Base-by-base conservation (phyloP, 1,140 invertebrate genomes). In the Wiebesia pumilae region DNA sequence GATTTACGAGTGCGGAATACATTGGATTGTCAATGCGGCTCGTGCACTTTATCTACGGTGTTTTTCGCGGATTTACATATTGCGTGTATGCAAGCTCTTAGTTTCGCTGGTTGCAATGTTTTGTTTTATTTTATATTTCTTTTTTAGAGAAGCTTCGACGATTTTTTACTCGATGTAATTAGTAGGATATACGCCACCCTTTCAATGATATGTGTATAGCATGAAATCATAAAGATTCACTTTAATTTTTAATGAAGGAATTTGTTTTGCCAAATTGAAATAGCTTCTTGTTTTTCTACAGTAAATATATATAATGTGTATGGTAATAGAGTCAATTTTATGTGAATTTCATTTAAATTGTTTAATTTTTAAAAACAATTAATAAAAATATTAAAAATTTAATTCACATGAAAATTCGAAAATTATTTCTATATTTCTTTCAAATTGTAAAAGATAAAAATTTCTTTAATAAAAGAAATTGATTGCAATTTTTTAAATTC, bases 21-120 rank as follows among this genome's bases (percentile, higher is more conserved):
- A 69, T 58, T 65, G 83, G 81, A 88, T 88, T 78, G 87, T 43
- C 69, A 69, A 3, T 65, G 88, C 21, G 38, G 27, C 62, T 81
- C 79, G 83, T 89, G 87, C 87, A 88, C 79, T 91, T 73, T 90
- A 89, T 90, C 87, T 69, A 12, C 35, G 24, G 40, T 43, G 62
- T 47, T 38, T 84, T 67, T 65, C 71, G 77, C 73, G 87, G 81
- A 91, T 92, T 92, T 91, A 90, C 90, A 91, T 92, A 91, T 92
- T 88, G 91, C 91, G 89, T 92, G 91, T 85, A 40, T 58, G 24
- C 58, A 38, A 47, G 83, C 87, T 84, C 67, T 81, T 86, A 81
- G 58, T 80, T n/a, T 62, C 43, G 75, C 86, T 43, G 30, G n/a
- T 80, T n/a, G 71, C 77, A 40, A 65, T 35, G 24, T 87, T 75